Conservation (phyloP, 2,888 invertebrate species). For the Oligia fasciuncula region DNA sequence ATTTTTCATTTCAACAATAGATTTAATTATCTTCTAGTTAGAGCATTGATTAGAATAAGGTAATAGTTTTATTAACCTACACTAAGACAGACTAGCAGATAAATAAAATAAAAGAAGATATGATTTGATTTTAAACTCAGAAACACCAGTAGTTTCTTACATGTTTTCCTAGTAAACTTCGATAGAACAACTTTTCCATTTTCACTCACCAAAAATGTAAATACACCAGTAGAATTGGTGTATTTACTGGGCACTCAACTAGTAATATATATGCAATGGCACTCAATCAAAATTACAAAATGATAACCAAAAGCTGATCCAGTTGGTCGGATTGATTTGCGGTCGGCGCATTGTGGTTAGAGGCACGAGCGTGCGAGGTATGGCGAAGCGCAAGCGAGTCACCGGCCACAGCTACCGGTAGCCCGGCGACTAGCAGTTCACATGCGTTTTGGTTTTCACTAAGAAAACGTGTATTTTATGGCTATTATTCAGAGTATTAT, state of each 20-base stretch:
- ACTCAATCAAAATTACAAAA: slow-evolving; percentile 3
- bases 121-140: background rate
- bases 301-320: background rate
- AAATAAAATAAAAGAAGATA: background rate
- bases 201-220: background rate
- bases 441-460: background rate
- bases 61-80: background rate
- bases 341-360: background rate
- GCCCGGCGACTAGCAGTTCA: background rate
- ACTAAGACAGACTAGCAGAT: background rate
- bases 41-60: background rate
- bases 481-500: no score
- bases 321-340: slow-evolving; percentile 4
- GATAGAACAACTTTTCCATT: background rate
- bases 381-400: background rate
- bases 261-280: no score
- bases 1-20: background rate
- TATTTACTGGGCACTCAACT: no score
- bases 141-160: background rate
- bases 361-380: background rate
- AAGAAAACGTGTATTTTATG: no score
- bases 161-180: background rate
- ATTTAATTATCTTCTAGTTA: background rate
- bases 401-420: background rate
- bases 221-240: background rate